Percentiles rank a stretch among this genome's conserved stretches.
phyloP scores from a whole-genome alignment of 2,797 vertebrate genomes.

The Lophotriccus pileatus region DNA sequence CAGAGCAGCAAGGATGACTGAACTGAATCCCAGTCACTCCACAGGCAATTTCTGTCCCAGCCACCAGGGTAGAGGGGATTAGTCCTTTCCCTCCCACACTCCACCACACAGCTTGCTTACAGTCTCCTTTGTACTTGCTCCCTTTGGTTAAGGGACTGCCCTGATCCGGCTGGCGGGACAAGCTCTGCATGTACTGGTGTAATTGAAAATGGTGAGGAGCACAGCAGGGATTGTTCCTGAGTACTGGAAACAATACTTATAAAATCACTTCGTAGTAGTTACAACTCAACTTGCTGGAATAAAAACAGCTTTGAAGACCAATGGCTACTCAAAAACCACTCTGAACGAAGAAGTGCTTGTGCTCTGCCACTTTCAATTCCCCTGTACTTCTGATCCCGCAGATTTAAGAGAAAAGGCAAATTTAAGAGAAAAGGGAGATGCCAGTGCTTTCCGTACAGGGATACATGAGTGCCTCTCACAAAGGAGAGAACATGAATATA shows the following conservation, averaged over 20 bases:
- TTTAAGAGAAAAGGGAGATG: background rate
- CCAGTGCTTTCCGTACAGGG: background rate
- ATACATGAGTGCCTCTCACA: background rate
- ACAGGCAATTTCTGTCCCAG: background rate
- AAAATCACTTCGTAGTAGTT: conserved; percentile 18
- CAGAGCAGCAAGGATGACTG: background rate
- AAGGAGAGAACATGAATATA: background rate
- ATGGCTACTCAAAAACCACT: background rate
- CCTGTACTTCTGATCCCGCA: background rate
- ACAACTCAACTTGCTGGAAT: background rate
- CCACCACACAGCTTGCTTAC: background rate
- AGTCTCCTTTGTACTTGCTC: conserved; percentile 12
- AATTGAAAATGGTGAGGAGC: background rate
- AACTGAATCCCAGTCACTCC: background rate
- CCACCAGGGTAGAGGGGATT: background rate
- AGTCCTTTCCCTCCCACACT: background rate
- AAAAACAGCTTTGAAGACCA: background rate
- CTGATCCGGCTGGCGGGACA: background rate
- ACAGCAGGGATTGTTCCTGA: conserved; percentile 8
- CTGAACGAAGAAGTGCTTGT: background rate
- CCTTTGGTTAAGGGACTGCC: conserved; percentile 14
- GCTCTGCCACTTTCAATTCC: background rate
- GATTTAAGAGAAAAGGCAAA: background rate
- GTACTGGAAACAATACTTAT: conserved; percentile 13
- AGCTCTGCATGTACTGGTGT: background rate